Base-by-base conservation (phyloP, 1,140 invertebrate species). In the Odontomachus brunneus region DNA sequence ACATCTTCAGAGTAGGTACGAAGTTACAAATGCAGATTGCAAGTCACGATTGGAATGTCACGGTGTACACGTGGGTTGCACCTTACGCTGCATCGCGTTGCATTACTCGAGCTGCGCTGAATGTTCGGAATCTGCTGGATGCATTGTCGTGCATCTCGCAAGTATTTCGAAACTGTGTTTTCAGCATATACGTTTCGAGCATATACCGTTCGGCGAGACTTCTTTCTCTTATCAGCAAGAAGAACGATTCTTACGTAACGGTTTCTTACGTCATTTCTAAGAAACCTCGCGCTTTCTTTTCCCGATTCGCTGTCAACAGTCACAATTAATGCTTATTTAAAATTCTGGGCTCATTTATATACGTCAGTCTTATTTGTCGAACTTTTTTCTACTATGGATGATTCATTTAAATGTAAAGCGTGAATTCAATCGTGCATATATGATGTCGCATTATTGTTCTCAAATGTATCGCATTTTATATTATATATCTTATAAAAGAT, bases 41-140 rank as follows among this genome's bases (percentile, higher is more conserved):
- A 81, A 71, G 67, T 73, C 67, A 73, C 65, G 76, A 59, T 81
- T 29, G 76, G 76, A 81, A 81, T 81, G 76, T 81, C 66, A 72
- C 55, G 66, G 66, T 71, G 53, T 78, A 26, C 19, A 66, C 55
- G 11, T 71, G 63, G 65, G 65, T 69, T 65, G 69, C 29, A 44
- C 24, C 60, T 85, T 66, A 65, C 51, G 48, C 60, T 38, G 62
- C 51, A 55, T 22, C 22, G 19, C 26, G 15, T 65, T n/a, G 26
- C 26, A 38, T 55, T 29, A 49, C 55, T 69, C 65, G 49, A 71
- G 53, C 3, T 29, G 51, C 53, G 24, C 33, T 22, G 38, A 66
- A 74, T 14, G 14, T 0, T 48, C 55, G 53, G 53, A 57, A 71
- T 71, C 75, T 44, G 65, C 22, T 22, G 65, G 19, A 67, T 71